Evolutionary conservation across 2,113 vertebrate species (phyloP).

Genomic region (Puffinus mauretanicus): DNA sequence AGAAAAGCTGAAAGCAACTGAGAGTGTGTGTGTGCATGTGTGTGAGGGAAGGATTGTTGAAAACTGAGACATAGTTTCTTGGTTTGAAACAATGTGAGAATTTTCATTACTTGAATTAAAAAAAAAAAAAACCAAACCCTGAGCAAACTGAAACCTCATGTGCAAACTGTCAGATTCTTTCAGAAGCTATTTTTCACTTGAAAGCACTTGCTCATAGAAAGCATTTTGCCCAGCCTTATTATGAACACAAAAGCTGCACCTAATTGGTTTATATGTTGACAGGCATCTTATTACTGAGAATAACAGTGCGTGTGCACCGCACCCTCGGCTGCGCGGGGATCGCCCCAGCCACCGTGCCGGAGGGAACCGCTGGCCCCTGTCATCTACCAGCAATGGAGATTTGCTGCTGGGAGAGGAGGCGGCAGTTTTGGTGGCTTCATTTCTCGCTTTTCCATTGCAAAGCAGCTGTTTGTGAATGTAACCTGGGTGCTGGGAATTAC

Average conservation of each 20-base stretch:
- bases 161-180: slow-evolving; percentile 39
- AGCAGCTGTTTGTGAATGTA: background rate
- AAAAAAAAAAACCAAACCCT: background rate
- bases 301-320: background rate
- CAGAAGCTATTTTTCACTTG: slow-evolving; percentile 59
- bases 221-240: background rate
- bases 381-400: rapidly evolving
- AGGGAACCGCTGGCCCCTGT: background rate
- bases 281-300: background rate
- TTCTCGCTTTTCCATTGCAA: background rate
- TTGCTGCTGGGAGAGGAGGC: background rate
- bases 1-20: background rate
- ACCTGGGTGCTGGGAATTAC: background rate
- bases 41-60: background rate
- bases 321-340: rapidly evolving
- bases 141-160: slow-evolving; percentile 53
- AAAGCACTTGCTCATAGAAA: slow-evolving; percentile 28
- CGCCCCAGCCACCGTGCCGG: rapidly evolving
- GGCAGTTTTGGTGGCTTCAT: background rate
- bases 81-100: slow-evolving; percentile 47
- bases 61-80: background rate
- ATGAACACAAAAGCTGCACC: slow-evolving; percentile 17
- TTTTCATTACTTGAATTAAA: slow-evolving; percentile 40
- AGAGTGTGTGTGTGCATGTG: background rate
- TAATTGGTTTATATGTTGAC: slow-evolving; percentile 51